These are phyloP conservation scores for Drosophila parvula DNA, from an alignment of 1,140 invertebrate species.

Conservation along the genomic window DNA sequence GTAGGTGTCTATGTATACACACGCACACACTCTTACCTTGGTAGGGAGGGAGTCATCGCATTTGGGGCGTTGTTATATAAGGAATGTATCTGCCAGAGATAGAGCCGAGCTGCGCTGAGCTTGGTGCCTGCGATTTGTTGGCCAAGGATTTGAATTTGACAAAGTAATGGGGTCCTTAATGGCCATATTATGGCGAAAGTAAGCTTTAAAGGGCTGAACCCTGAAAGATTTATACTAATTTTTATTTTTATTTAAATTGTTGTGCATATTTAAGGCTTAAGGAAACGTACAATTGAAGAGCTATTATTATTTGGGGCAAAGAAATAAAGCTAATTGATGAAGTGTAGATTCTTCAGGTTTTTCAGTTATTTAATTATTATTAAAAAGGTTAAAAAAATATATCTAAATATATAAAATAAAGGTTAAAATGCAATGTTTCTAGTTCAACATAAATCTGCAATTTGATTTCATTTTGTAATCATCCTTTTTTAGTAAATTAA, in stretches of 20 bases:
- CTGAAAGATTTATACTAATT: neutral
- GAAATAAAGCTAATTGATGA: no score
- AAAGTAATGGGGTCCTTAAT: conserved; percentile 15
- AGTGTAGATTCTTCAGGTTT: no score
- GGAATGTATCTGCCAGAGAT: conserved; percentile 2
- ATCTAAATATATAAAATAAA: neutral
- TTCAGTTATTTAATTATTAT: neutral
- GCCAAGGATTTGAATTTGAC: conserved; percentile 6
- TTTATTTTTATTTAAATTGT: neutral
- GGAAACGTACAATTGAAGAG: neutral
- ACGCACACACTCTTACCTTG: conserved; percentile 2
- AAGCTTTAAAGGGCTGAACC: neutral
- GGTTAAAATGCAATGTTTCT: no score
- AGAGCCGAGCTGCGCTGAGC: neutral
- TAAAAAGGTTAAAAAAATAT: neutral
- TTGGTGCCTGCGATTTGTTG: conserved; percentile 12
- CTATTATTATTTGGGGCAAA: no score
- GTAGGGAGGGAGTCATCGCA: conserved; percentile 7
- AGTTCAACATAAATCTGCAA: no score
- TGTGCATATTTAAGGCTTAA: neutral
- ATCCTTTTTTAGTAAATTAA: neutral
- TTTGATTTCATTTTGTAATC: no score
- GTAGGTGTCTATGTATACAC: conserved; percentile 64
- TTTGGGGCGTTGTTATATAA: conserved; percentile 42
- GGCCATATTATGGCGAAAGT: neutral